Conservation (phyloP, 2,113 vertebrate genomes). For the Microcebus murinus region DNA sequence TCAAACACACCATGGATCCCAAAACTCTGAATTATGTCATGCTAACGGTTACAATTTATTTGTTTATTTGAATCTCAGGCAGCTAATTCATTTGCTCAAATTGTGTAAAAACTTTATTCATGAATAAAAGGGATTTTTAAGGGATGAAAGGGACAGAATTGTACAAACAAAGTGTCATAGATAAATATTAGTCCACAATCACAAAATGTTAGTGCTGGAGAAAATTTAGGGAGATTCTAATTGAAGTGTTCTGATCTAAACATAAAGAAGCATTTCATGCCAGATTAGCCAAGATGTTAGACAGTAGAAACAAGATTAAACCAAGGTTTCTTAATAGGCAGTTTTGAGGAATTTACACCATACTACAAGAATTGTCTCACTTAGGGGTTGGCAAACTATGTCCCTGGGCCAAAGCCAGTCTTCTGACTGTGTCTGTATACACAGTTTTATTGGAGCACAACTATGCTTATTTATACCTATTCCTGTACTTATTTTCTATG, state of each 20-base stretch:
- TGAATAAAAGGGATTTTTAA: not conserved
- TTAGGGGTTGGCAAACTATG: not conserved
- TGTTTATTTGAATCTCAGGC: not conserved
- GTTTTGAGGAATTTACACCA: not conserved
- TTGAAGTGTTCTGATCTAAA: not conserved
- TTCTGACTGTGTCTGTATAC: not conserved
- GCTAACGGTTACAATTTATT: not conserved
- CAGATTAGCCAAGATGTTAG: not conserved
- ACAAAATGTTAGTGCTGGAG: not conserved
- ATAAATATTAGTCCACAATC: not conserved
- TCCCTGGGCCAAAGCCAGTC: accelerated
- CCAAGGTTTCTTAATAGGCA: not conserved
- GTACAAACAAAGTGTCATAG: not conserved
- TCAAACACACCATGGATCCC: not conserved
- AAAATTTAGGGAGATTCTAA: not conserved
- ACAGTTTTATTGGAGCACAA: not conserved
- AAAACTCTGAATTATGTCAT: not conserved
- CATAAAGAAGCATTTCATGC: not conserved
- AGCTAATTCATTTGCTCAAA: not conserved
- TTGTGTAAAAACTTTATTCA: not conserved
- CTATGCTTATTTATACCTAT: not conserved
- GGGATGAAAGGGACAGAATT: not conserved
- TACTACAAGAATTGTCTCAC: not conserved
- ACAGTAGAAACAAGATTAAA: not conserved
- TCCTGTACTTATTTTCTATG: not conserved